Evolutionary conservation across 2,888 invertebrate species (phyloP), one percentile per base, ranked within the genome.

Genomic region (Limnephilus marmoratus): DNA sequence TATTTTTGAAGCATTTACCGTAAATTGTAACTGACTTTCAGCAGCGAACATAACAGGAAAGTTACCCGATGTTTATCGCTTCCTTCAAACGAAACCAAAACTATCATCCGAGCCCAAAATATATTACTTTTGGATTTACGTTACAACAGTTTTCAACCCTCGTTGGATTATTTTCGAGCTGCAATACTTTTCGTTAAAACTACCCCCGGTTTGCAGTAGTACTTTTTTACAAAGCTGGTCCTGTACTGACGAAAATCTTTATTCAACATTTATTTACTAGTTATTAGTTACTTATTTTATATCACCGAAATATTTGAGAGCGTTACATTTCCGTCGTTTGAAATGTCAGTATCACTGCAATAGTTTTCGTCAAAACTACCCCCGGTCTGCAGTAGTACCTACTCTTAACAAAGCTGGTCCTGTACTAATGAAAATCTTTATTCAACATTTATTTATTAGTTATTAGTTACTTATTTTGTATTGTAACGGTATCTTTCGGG

Each of bases 91-190:
- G 83, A 82, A 53, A 85, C 81, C 81, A 13, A 82, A 90, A 29
- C 49, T 82, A 49, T 49, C 83, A 53, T 34, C 82, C 34, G 5
- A 53, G 85, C 90, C 53, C 90, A 49, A 90, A 90, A 83, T 53
- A 90, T 53, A 90, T 37, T 53, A 90, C 83, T 53, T 83, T 90
- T 83, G 83, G 68, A 90, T 83, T 90, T 83, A 90, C 83, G 90
- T 90, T 90, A 53, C 53, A 81, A 82, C 68, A 90, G 85, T 45
- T 53, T 90, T 90, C 53, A 29, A 90, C 83, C 53, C 82, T 29
- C 82, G 83, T 53, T 83, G 45, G 4, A 37, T 87, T 90, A 90
- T 87, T 90, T 91, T 86, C 91, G 29, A 34, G 85, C 37, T 89
- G 88, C 81, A 53, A 80, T 68, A 34, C 88, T 81, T 68, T 68